phyloP scores from a whole-genome alignment of 2,888 invertebrate genomes.

The Hipparchia semele region DNA sequence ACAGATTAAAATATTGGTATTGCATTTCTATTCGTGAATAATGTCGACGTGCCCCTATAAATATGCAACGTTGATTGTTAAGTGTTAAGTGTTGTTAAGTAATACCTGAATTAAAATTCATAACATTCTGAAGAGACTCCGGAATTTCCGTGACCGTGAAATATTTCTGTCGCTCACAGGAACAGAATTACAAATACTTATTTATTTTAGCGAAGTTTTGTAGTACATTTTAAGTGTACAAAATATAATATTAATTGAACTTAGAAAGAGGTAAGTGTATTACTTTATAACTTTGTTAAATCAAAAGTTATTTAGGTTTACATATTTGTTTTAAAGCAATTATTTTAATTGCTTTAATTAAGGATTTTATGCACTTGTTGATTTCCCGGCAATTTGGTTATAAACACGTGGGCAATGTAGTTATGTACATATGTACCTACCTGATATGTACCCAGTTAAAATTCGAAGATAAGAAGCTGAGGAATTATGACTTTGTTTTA shows the following conservation, averaged over 20 bases:
- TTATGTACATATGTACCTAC: too few relatives aligned
- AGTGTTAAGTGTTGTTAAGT: not conserved
- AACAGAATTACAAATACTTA: not conserved
- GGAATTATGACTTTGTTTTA: not conserved
- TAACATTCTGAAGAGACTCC: not conserved
- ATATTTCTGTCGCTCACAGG: not conserved
- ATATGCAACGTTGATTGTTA: not conserved
- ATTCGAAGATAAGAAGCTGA: not conserved
- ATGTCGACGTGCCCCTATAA: not conserved
- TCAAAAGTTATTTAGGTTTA: too few relatives aligned
- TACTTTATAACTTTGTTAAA: not conserved
- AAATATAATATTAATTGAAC: not conserved
- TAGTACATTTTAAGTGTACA: not conserved
- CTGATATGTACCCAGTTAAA: not conserved
- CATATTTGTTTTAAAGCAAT: too few relatives aligned
- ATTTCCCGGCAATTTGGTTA: not conserved
- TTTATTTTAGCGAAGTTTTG: not conserved
- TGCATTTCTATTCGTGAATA: constrained; percentile 1
- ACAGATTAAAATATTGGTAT: not conserved
- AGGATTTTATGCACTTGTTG: not conserved
- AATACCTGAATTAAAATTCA: not conserved
- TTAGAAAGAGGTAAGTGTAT: not conserved
- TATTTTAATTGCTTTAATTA: too few relatives aligned
- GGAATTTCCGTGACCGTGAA: not conserved
- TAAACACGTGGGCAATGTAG: not conserved